Percentiles rank a stretch among this genome's conserved stretches.
These are phyloP conservation scores for Coboldia fuscipes DNA, from an alignment of 1,140 invertebrate species.

Conservation along the genomic window DNA sequence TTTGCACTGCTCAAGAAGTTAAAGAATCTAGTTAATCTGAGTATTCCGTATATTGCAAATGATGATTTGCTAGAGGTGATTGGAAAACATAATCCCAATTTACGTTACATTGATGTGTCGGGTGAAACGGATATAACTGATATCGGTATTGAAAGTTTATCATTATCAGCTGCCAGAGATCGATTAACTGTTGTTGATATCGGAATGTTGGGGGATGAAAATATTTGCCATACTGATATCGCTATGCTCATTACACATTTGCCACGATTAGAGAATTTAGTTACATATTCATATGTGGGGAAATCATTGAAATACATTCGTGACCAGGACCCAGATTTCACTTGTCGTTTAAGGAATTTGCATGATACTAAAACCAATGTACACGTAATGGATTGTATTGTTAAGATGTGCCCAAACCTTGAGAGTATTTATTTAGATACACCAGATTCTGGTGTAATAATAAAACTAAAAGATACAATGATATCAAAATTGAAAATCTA, in stretches of 20 bases:
- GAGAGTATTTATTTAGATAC: conserved; percentile 36
- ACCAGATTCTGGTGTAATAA: conserved; percentile 28
- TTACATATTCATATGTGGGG: conserved; percentile 39
- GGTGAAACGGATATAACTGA: conserved; percentile 38
- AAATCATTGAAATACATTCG: conserved; percentile 28
- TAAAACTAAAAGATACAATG: conserved; percentile 21
- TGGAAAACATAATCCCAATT: conserved; percentile 25
- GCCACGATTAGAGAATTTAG: conserved; percentile 33
- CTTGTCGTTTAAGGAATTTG: conserved; percentile 33
- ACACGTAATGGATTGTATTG: conserved; percentile 28
- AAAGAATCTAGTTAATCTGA: conserved; percentile 28
- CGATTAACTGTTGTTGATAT: conserved; percentile 34
- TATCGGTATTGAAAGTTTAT: conserved; percentile 29
- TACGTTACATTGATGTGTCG: conserved; percentile 36
- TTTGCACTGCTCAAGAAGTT: conserved; percentile 31
- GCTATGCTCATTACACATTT: conserved; percentile 31
- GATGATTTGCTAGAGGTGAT: conserved; percentile 38
- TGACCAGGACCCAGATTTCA: conserved; percentile 26
- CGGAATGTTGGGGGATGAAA: conserved; percentile 38
- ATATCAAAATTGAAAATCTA: conserved; percentile 34
- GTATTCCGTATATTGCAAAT: conserved; percentile 42
- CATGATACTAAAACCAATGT: conserved; percentile 33
- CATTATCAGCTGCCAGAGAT: conserved; percentile 23
- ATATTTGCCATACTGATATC: conserved; percentile 35
- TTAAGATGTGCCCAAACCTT: conserved; percentile 30